Evolutionary conservation across 1,140 invertebrate species (phyloP).

Genomic region (Delia radicum): DNA sequence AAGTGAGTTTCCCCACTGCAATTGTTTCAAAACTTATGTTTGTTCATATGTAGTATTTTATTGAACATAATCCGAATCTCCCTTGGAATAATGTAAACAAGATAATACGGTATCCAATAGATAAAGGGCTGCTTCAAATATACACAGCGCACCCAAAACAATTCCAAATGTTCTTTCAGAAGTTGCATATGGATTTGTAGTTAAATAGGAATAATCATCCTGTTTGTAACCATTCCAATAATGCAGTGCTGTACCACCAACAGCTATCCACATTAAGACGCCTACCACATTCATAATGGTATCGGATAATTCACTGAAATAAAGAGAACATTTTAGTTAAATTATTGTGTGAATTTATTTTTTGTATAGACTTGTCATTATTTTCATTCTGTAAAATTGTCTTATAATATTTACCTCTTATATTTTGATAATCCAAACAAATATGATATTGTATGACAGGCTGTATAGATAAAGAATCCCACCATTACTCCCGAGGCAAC

Average conservation of each 20-base stretch:
- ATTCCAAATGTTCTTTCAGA: slow-evolving; percentile 75
- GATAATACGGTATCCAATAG: slow-evolving; percentile 74
- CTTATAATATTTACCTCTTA: slow-evolving; percentile 71
- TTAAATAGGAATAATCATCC: slow-evolving; percentile 74
- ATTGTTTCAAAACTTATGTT: no score
- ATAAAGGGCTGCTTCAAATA: slow-evolving; percentile 75
- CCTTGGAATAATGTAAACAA: slow-evolving; percentile 71
- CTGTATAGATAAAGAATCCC: slow-evolving; percentile 79
- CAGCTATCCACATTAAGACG: slow-evolving; percentile 77
- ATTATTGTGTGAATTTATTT: no score
- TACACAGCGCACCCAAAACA: slow-evolving; percentile 74
- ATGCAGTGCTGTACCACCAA: slow-evolving; percentile 79
- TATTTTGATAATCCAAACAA: slow-evolving; percentile 74
- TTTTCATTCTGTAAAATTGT: no score
- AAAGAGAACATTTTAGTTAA: no score
- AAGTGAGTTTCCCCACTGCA: no score
- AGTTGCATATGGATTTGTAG: slow-evolving; percentile 62
- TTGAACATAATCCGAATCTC: slow-evolving; percentile 52
- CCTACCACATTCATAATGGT: slow-evolving; percentile 85
- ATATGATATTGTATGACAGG: slow-evolving; percentile 68
- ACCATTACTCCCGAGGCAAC: slow-evolving; percentile 82
- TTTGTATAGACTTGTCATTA: no score
- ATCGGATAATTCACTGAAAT: slow-evolving; percentile 67
- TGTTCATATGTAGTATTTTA: no score
- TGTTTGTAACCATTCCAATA: slow-evolving; percentile 82